Evolutionary conservation across 2,888 invertebrate genomes (phyloP).

Genomic region (Bellardia bayeri): DNA sequence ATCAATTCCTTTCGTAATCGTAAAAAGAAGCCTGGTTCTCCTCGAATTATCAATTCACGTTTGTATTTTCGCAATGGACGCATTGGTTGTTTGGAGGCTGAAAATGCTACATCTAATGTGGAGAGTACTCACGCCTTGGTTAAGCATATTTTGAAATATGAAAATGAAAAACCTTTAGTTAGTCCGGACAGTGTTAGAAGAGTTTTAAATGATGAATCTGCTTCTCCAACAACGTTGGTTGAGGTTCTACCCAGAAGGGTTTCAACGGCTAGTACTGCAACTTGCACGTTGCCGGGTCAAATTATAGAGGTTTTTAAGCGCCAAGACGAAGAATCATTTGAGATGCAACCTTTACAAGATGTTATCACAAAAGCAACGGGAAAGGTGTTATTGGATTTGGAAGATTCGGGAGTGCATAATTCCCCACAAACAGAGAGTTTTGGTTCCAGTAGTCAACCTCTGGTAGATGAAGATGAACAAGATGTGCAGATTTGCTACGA

Average conservation of each 20-base stretch:
- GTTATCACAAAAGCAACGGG: slow-evolving; percentile 77
- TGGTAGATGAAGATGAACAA: slow-evolving; percentile 80
- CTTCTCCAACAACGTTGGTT: slow-evolving; percentile 47
- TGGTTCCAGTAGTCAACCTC: slow-evolving; percentile 73
- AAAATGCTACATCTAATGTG: slow-evolving; percentile 82
- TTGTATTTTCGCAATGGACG: slow-evolving; percentile 84
- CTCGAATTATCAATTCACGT: slow-evolving; percentile 81
- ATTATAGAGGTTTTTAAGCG: slow-evolving; percentile 56
- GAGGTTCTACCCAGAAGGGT: slow-evolving; percentile 36
- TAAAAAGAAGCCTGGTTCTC: slow-evolving; percentile 79
- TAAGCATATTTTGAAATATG: slow-evolving; percentile 83
- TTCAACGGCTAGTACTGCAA: slow-evolving; percentile 10
- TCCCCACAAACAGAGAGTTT: slow-evolving; percentile 70
- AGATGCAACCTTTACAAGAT: slow-evolving; percentile 77
- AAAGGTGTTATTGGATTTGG: slow-evolving; percentile 65
- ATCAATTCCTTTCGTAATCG: slow-evolving; percentile 82
- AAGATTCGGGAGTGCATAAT: slow-evolving; percentile 68
- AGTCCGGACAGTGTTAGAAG: slow-evolving; percentile 83
- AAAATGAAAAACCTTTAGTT: slow-evolving; percentile 83
- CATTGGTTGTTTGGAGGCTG: slow-evolving; percentile 83
- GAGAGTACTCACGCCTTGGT: slow-evolving; percentile 84
- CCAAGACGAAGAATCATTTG: slow-evolving; percentile 65
- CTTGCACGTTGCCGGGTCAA: slow-evolving; percentile 63
- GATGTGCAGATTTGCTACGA: slow-evolving; percentile 83
- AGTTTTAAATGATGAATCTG: slow-evolving; percentile 76